Evolutionary conservation across 2,797 vertebrate genomes (phyloP).

Genomic region (Phalloptychus januarius): DNA sequence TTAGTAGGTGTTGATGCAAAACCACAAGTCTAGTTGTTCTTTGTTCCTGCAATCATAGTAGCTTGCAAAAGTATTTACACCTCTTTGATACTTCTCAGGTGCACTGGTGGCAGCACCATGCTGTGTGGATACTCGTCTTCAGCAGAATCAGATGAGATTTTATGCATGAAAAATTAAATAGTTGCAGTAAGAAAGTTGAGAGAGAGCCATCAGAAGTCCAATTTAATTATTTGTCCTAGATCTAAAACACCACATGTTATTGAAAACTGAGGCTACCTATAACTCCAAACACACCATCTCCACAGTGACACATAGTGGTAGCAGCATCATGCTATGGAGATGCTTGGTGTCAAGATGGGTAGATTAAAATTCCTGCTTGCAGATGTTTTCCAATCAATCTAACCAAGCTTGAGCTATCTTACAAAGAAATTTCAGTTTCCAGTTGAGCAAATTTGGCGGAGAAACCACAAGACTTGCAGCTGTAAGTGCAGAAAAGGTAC

Average conservation of each 20-base stretch:
- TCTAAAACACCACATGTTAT: background rate
- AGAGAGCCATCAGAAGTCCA: background rate
- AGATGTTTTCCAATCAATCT: background rate
- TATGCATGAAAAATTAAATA: background rate
- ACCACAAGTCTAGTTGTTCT: background rate
- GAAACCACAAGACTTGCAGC: background rate
- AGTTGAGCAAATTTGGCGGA: background rate
- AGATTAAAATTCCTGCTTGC: background rate
- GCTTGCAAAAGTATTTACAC: constrained; percentile 1
- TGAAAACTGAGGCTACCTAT: background rate
- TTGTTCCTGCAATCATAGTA: background rate
- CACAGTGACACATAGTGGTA: background rate
- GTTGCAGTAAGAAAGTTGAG: background rate
- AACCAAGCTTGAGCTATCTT: background rate
- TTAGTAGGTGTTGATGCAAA: background rate
- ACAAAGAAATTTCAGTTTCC: background rate
- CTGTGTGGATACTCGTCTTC: background rate
- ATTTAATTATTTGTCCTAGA: background rate
- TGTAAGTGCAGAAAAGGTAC: background rate
- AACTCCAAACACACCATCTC: background rate
- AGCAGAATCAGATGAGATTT: background rate
- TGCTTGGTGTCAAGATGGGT: background rate
- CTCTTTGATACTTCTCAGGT: background rate
- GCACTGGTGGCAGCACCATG: background rate
- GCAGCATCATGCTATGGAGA: background rate